Evolutionary conservation across 2,888 invertebrate genomes (phyloP), one percentile per base, ranked within the genome.

Genomic region (Noctua comes): DNA sequence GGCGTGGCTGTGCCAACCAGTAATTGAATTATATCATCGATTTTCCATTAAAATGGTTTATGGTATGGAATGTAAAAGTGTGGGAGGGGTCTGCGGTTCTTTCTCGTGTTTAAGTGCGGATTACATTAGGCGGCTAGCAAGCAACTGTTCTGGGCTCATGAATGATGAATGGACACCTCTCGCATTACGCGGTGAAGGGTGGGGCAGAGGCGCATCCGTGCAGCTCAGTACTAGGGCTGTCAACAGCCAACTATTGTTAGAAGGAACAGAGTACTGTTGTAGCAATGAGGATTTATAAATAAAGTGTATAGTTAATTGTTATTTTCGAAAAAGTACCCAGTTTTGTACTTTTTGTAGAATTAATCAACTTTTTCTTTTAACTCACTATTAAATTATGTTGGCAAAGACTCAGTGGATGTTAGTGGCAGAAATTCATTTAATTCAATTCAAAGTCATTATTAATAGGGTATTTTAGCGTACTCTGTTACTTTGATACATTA

Each of bases 1-100:
- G 92, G 94, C 93, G 91, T 92, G 93, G 93, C 93, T 92, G 91
- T 93, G 93, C 94, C 84, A 93, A 92, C 92, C 91, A 90, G 94
- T 96, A 96, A 96, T 96, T 96, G 95, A 96, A 96, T 96, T 96
- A 96, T 96, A 94, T 94, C 95, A 96, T 97, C 95, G 96, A 97
- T 97, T 97, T 96, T 94, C 96, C 96, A 96, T 97, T 96, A 96
- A 96, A 96, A 96, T 96, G 96, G 91, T 96, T 96, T 96, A 96
- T 96, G 96, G 96, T 95, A 94, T 95, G 95, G 94, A 96, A 95
- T 95, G 95, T 95, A 93, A 93, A 94, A 95, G 94, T 93, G 92
- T 93, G 92, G 95, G 95, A 91, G 94, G 93, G 94, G 95, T 77
- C 93, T 91, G 85, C 88, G 90, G 90, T 91, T 88, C 86, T 90